phyloP scores from a whole-genome alignment of 2,797 vertebrate genomes.

The Agapornis canus region DNA sequence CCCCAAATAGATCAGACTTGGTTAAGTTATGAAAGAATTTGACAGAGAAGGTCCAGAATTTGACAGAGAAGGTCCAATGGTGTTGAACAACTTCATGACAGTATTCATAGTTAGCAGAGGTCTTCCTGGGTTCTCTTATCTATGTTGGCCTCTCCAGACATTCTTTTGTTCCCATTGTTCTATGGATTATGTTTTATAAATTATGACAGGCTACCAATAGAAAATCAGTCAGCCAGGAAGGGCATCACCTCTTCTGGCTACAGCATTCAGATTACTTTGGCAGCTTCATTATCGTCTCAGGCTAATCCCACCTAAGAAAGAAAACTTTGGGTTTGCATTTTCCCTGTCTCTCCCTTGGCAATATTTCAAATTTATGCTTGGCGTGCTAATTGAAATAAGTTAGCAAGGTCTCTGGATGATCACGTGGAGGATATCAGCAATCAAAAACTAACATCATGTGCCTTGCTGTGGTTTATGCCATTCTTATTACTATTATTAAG shows the following conservation, averaged over 20 bases:
- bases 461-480: background rate
- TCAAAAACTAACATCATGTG: constrained; percentile 15
- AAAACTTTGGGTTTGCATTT: constrained; percentile 36
- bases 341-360: background rate
- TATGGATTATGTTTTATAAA: constrained; percentile 67
- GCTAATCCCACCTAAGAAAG: constrained; percentile 65
- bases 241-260: constrained; percentile 55
- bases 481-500: background rate
- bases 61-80: background rate
- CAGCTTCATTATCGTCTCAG: constrained; percentile 68
- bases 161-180: constrained; percentile 27
- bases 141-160: background rate
- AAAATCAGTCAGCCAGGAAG: constrained; percentile 74
- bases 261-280: constrained; percentile 63
- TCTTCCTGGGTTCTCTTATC: background rate
- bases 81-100: background rate
- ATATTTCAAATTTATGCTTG: constrained; percentile 59
- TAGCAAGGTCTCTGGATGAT: constrained; percentile 38
- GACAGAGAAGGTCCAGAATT: background rate
- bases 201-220: constrained; percentile 71
- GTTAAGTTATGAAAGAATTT: background rate
- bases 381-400: constrained; percentile 66
- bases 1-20: background rate
- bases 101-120: background rate
- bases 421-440: background rate